Evolutionary conservation across 1,140 invertebrate species (phyloP).

Genomic region (Aplysia californica): DNA sequence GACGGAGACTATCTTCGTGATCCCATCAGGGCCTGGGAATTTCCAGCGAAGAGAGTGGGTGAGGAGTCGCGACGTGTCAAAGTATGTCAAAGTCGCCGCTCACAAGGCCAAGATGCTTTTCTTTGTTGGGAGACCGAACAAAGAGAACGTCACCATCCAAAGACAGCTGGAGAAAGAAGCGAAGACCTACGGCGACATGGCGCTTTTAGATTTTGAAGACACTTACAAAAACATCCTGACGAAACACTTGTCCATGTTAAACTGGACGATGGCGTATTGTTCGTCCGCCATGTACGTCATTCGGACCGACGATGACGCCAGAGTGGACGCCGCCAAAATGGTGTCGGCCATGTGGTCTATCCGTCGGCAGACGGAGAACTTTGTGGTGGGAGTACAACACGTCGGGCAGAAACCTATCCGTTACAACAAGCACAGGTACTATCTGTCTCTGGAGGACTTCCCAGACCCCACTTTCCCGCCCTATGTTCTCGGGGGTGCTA

Average conservation of each 20-base stretch:
- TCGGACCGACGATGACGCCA: constrained; percentile 70
- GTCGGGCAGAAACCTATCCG: constrained; percentile 48
- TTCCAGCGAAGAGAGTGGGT: background rate
- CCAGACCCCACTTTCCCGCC: constrained; percentile 58
- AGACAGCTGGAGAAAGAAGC: constrained; percentile 69
- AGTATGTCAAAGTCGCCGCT: background rate
- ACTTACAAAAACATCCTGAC: constrained; percentile 87
- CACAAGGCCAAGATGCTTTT: constrained; percentile 8
- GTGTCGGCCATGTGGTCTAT: constrained; percentile 62
- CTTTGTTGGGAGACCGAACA: constrained; percentile 11
- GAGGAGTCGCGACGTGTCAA: background rate
- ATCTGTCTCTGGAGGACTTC: constrained; percentile 61
- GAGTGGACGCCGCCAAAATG: constrained; percentile 72
- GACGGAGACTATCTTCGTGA: background rate
- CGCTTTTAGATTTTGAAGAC: constrained; percentile 84
- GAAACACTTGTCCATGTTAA: constrained; percentile 85
- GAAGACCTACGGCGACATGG: constrained; percentile 75
- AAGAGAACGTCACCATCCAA: background rate
- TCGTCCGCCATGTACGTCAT: constrained; percentile 70
- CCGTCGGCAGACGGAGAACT: constrained; percentile 21
- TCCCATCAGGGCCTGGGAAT: constrained; percentile 3
- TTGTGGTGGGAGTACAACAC: constrained; percentile 53
- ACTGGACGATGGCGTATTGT: constrained; percentile 80
- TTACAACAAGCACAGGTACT: constrained; percentile 66
- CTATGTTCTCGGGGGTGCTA: constrained; percentile 67